Evolutionary conservation across 2,888 invertebrate species (phyloP).

Genomic region (Abscondita cerata): DNA sequence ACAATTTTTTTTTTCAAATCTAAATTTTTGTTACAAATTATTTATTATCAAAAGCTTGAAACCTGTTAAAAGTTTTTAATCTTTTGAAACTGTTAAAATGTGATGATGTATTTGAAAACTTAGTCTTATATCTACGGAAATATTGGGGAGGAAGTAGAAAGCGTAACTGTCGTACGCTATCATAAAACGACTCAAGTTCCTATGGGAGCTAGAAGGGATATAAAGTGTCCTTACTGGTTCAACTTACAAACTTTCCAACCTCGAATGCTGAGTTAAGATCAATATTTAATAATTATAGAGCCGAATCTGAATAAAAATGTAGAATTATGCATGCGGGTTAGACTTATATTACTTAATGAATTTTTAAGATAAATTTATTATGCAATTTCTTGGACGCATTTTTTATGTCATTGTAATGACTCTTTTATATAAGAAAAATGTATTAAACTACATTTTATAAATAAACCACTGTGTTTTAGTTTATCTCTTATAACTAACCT

Average conservation of each 20-base stretch:
- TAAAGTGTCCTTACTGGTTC: constrained; percentile 29
- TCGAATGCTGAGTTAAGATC: constrained; percentile 22
- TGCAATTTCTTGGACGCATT: neutral
- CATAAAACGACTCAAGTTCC: constrained; percentile 29
- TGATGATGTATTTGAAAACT: neutral
- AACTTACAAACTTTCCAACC: constrained; percentile 27
- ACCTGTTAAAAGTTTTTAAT: no score
- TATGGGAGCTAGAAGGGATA: constrained; percentile 25
- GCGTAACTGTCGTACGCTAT: constrained; percentile 30
- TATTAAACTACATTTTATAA: no score
- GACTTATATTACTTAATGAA: constrained; percentile 3
- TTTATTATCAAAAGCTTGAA: no score
- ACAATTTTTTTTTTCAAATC: no score
- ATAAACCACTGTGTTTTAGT: no score
- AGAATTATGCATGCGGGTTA: neutral
- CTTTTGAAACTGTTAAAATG: neutral
- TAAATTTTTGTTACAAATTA: no score
- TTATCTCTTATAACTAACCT: no score
- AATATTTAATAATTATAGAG: constrained; percentile 29
- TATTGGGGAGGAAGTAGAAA: constrained; percentile 17
- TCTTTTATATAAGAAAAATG: no score
- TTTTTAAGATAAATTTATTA: neutral
- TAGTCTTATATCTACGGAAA: constrained; percentile 7
- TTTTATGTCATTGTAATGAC: no score
- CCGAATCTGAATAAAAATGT: constrained; percentile 25